phyloP scores from a whole-genome alignment of 2,113 vertebrate genomes.

The Sylvia atricapilla region DNA sequence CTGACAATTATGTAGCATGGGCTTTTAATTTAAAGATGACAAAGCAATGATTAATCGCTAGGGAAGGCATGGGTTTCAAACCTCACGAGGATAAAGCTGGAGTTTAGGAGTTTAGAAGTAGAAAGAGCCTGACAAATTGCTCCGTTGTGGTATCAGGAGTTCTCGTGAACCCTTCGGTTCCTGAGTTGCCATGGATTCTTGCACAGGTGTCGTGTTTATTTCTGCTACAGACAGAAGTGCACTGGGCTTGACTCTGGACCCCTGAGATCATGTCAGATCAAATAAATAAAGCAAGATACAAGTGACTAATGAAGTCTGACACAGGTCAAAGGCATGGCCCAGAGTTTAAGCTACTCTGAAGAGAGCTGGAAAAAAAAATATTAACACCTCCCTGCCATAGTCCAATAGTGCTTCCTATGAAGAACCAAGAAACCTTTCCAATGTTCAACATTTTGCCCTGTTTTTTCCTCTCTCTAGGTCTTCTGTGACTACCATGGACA shows the following conservation, averaged over 20 bases:
- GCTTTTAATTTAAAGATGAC: conserved; percentile 6
- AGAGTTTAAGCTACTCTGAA: background rate
- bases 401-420: background rate
- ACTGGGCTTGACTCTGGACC: background rate
- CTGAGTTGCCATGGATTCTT: conserved; percentile 14
- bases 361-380: background rate
- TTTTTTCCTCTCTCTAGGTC: conserved; percentile 69
- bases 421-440: background rate
- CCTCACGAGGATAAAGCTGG: background rate
- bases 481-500: conserved; percentile 96
- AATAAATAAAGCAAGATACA: background rate
- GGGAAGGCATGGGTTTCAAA: background rate
- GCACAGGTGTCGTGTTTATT: conserved; percentile 33
- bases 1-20: background rate
- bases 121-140: background rate
- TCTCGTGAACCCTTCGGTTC: background rate
- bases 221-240: background rate
- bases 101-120: background rate
- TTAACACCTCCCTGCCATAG: background rate
- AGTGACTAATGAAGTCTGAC: background rate
- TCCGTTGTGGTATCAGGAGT: background rate
- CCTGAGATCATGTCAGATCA: background rate
- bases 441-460: background rate
- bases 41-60: background rate
- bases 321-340: background rate